A percentile compares a stretch with the other conserved stretches of the same genome.
Evolutionary conservation across 2,888 invertebrate genomes (phyloP).

Genomic region (Drosophila anomelani): DNA sequence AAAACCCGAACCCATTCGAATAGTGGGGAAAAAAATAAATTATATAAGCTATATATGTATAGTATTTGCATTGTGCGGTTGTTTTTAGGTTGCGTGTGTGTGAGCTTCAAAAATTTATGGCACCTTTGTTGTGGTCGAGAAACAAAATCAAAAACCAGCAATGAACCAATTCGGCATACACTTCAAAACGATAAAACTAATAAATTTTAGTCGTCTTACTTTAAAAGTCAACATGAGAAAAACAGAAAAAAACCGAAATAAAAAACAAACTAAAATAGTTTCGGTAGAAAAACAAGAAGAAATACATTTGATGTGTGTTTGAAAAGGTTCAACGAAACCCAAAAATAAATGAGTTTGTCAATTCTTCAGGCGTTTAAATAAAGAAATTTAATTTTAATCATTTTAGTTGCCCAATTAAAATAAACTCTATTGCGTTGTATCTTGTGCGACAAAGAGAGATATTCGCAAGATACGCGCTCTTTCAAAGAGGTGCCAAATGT

Average conservation of each 20-base stretch:
- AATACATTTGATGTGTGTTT: background rate
- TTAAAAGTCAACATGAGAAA: background rate
- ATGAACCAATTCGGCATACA: slow-evolving; percentile 19
- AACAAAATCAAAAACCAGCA: slow-evolving; percentile 12
- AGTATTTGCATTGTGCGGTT: slow-evolving; percentile 25
- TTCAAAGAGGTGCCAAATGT: slow-evolving; percentile 23
- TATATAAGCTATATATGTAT: slow-evolving; percentile 17
- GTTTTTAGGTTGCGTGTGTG: slow-evolving; percentile 8
- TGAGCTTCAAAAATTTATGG: slow-evolving; percentile 38
- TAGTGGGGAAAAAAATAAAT: slow-evolving; percentile 31
- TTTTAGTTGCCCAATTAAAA: slow-evolving; percentile 29
- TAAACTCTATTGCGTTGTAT: slow-evolving; percentile 37
- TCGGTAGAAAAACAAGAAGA: background rate
- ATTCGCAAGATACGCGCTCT: slow-evolving; percentile 19
- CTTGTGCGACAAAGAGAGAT: slow-evolving; percentile 10
- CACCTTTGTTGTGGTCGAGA: slow-evolving; percentile 6
- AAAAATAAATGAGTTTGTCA: slow-evolving; percentile 22
- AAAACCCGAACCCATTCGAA: slow-evolving; percentile 25
- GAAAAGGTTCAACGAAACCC: slow-evolving; percentile 17
- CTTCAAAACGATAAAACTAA: slow-evolving; percentile 4
- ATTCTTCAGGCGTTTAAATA: slow-evolving; percentile 23
- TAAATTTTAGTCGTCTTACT: background rate
- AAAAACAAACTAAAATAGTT: background rate
- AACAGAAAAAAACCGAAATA: background rate
- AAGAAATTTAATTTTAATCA: slow-evolving; percentile 39